A percentile compares a stretch with the other conserved stretches of the same genome.
Conservation (phyloP, 2,113 vertebrate genomes). For the Helogale parvula region DNA sequence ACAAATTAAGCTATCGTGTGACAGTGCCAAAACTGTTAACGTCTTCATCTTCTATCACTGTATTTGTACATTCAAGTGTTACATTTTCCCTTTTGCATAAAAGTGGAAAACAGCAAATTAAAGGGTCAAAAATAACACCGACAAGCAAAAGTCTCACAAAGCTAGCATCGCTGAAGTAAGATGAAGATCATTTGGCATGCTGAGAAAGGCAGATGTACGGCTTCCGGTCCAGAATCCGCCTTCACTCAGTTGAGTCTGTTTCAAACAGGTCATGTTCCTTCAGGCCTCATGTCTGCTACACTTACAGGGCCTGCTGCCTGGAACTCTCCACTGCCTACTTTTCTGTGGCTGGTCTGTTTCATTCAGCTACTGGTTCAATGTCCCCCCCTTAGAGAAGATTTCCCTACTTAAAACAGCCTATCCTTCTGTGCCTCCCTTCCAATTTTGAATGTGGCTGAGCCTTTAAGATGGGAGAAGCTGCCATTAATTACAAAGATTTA, state of each 20-base stretch:
- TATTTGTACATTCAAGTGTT: background rate
- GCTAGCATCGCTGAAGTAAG: background rate
- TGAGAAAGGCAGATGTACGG: background rate
- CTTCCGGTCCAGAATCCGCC: background rate
- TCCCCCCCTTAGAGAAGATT: background rate
- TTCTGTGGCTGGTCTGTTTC: background rate
- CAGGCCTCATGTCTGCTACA: background rate
- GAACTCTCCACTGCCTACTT: background rate
- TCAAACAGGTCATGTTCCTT: background rate
- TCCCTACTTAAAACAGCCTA: background rate
- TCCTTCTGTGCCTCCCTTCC: background rate
- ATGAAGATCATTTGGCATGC: background rate
- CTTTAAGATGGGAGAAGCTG: background rate
- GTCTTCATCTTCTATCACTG: background rate
- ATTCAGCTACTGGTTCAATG: background rate
- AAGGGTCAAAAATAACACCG: background rate
- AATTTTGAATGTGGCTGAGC: background rate
- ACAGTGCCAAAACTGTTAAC: background rate
- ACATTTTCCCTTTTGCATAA: background rate
- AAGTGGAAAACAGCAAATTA: background rate
- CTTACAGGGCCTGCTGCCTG: background rate
- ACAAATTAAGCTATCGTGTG: background rate
- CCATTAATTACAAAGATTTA: background rate
- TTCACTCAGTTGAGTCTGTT: background rate
- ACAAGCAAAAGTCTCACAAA: background rate